Percentiles rank a stretch among this genome's conserved stretches.
phyloP scores from a whole-genome alignment of 1,140 invertebrate species.

The Pseudomyrmex gracilis region DNA sequence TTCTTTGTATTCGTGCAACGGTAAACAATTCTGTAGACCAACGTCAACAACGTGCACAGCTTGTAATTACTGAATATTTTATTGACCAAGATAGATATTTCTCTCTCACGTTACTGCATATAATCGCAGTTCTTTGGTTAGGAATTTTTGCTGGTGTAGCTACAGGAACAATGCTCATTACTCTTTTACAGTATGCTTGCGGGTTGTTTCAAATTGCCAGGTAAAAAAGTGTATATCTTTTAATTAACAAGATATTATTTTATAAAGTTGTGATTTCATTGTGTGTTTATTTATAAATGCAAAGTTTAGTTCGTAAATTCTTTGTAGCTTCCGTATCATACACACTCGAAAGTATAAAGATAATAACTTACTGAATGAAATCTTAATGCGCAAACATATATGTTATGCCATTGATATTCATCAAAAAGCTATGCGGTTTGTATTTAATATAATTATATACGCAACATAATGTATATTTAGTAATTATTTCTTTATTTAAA shows the following conservation, averaged over 20 bases:
- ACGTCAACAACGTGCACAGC: too few species aligned
- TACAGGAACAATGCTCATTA: neutral
- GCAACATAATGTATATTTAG: neutral
- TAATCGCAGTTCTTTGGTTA: neutral
- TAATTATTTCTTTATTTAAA: neutral
- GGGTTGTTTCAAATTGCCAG: neutral
- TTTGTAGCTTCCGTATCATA: neutral
- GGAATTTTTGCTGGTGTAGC: neutral
- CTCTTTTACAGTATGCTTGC: neutral
- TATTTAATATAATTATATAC: neutral
- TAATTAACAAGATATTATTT: neutral
- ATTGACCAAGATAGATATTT: neutral
- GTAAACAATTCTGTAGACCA: neutral
- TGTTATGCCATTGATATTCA: slow-evolving; percentile 17
- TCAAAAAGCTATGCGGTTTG: slow-evolving; percentile 4
- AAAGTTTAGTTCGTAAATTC: too few species aligned
- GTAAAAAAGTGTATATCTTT: neutral
- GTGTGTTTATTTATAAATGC: neutral
- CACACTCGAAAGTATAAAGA: neutral
- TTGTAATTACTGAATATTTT: slow-evolving; percentile 6
- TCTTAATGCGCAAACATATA: neutral
- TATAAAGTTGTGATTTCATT: neutral
- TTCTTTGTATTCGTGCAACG: neutral
- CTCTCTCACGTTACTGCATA: neutral
- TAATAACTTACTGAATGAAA: neutral